These are phyloP conservation scores for Radopholus similis DNA, from an alignment of 1,140 invertebrate genomes.

Conservation along the genomic window DNA sequence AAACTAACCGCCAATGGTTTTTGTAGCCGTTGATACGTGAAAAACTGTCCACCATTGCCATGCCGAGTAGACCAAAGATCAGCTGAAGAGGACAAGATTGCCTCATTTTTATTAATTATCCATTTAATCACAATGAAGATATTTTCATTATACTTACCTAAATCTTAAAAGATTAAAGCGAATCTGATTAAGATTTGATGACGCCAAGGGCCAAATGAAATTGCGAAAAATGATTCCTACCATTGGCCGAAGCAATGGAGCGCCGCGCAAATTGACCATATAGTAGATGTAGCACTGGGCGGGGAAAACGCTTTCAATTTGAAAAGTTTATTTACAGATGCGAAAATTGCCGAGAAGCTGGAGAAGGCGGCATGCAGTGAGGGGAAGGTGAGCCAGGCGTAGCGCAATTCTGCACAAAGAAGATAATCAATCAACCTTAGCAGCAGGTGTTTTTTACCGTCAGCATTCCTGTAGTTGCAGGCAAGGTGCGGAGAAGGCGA, in stretches of 20 bases:
- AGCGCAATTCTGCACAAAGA: constrained; percentile 51
- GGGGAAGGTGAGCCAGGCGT: constrained; percentile 60
- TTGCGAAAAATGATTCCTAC: background rate
- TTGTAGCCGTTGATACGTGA: constrained; percentile 60
- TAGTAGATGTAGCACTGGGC: constrained; percentile 60
- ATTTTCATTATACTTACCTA: too few species aligned
- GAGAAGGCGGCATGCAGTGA: constrained; percentile 60
- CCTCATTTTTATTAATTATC: background rate
- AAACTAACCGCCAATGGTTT: constrained; percentile 58
- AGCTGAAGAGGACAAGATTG: constrained; percentile 18
- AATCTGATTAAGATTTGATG: too few species aligned
- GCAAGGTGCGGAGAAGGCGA: constrained; percentile 59
- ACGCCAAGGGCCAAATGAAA: background rate
- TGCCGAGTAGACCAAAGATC: constrained; percentile 59
- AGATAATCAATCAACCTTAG: background rate
- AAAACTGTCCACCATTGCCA: constrained; percentile 57
- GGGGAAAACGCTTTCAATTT: constrained; percentile 4
- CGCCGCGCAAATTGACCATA: constrained; percentile 59
- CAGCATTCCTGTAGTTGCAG: constrained; percentile 46
- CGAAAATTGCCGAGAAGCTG: constrained; percentile 54
- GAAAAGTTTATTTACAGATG: constrained; percentile 43
- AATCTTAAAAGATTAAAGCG: too few species aligned
- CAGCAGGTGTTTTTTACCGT: background rate
- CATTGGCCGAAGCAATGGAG: constrained; percentile 54
- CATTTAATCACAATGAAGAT: too few species aligned